Base-by-base conservation (phyloP, 2,888 invertebrate genomes). In the Augochlorella aurata region DNA sequence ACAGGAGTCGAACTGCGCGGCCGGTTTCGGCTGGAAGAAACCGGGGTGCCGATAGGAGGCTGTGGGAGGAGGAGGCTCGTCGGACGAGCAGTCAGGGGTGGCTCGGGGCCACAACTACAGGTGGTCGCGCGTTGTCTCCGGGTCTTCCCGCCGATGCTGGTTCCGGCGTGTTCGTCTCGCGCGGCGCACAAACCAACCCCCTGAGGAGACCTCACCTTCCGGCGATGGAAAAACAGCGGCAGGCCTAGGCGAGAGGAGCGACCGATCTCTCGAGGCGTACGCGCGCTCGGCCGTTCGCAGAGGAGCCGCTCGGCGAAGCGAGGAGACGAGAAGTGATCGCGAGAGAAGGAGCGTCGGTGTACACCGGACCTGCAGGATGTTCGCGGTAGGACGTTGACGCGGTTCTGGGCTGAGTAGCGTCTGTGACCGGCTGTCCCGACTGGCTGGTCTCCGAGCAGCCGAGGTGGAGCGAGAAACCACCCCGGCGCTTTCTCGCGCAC, bases 51-150 rank as follows among this genome's bases (percentile, higher is more conserved):
- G 12, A 21, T 10, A 63, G 8, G 12, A 29, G 29, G 45, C 5
- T 38, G 54, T n/a, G 63, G 68, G 72, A 18, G 79, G 61, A 74
- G 79, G 61, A 74, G 74, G 68, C 63, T 77, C 77, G 76, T 79
- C 67, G 76, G 74, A 79, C 72, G 78, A 79, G 66, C 69, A 58
- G 85, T 78, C 74, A 81, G 82, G 79, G 81, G 82, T 85, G 81
- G 83, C 87, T 88, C 86, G 89, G 65, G 73, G 83, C 83, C 81
- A 83, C 85, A 90, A 93, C 93, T 91, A 93, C 93, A 93, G 93
- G 93, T 93, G 93, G 93, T 93, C 90, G 92, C 88, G 88, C 85
- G 87, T 85, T 83, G 87, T 80, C 77, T 70, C 83, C 84, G 79
- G 72, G 82, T 81, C 86, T 89, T 88, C 88, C 85, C 88, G 87